Percentiles rank a stretch among this genome's conserved stretches.
Evolutionary conservation across 37 sponge, comb jelly and placozoan genomes (phyloP).

Genomic region (Hormiphora californensis): DNA sequence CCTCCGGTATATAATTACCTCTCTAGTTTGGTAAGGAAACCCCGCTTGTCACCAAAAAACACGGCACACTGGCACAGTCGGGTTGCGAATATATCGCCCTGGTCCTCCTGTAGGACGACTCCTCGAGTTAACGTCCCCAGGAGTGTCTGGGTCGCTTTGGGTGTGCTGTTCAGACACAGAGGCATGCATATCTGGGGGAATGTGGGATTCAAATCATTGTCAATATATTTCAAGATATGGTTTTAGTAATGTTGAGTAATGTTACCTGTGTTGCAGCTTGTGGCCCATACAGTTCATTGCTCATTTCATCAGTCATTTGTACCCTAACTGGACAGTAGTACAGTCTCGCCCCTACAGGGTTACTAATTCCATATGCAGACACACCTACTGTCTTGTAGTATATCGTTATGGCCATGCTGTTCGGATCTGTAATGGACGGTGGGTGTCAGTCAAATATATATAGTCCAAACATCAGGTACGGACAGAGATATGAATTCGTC

Average conservation of each 20-base stretch:
- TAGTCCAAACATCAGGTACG: neutral
- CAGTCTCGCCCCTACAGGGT: conserved; percentile 47
- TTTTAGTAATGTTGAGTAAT: neutral
- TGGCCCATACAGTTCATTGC: conserved; percentile 33
- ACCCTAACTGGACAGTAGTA: conserved; percentile 44
- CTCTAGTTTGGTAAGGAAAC: conserved; percentile 33
- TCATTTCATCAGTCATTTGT: conserved; percentile 34
- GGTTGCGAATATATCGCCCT: conserved; percentile 45
- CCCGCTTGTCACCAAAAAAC: conserved; percentile 44
- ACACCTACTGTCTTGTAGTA: conserved; percentile 57
- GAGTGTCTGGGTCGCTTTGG: conserved; percentile 33
- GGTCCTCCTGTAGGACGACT: conserved; percentile 31
- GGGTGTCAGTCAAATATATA: neutral
- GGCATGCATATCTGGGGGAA: conserved; percentile 36
- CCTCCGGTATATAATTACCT: no score
- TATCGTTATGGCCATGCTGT: conserved; percentile 53
- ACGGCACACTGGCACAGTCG: conserved; percentile 47
- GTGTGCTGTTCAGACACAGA: conserved; percentile 34
- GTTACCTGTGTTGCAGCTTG: conserved; percentile 33
- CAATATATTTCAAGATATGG: neutral
- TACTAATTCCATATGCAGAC: conserved; percentile 44
- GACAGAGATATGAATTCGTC: neutral
- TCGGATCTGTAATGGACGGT: neutral
- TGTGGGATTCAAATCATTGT: neutral
- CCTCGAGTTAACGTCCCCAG: conserved; percentile 41